Evolutionary conservation across 2,113 vertebrate genomes (phyloP).

Genomic region (Xenus cinereus): DNA sequence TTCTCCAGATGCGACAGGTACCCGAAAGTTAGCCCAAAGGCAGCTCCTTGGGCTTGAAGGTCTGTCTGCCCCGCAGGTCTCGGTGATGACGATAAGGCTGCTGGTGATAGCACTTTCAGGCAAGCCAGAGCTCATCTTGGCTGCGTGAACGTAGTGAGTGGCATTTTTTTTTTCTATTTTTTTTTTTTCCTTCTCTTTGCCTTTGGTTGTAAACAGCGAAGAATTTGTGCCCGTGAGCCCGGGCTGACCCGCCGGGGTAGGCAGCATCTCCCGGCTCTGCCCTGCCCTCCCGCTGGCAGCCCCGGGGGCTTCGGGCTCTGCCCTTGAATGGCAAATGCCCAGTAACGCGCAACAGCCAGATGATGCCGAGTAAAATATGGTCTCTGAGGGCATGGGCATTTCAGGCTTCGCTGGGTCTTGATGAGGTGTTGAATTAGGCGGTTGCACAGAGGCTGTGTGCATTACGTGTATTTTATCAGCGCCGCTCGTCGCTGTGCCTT

Average conservation of each 20-base stretch:
- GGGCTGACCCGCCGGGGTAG: background rate
- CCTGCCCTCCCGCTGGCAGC: rapidly evolving
- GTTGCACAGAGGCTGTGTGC: background rate
- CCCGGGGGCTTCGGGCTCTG: rapidly evolving
- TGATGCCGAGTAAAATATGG: background rate
- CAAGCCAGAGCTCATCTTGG: background rate
- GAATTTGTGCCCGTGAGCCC: background rate
- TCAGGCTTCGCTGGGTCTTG: rapidly evolving
- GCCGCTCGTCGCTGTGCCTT: rapidly evolving
- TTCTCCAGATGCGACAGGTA: background rate
- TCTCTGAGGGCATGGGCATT: background rate
- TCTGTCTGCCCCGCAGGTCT: background rate
- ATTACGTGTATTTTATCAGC: rapidly evolving
- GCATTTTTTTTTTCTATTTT: background rate
- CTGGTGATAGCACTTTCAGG: background rate
- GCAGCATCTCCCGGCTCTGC: background rate
- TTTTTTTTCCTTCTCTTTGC: background rate
- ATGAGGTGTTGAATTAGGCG: background rate
- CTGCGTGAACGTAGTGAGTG: rapidly evolving
- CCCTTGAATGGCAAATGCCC: background rate
- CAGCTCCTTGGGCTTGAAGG: background rate
- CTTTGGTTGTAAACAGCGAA: background rate
- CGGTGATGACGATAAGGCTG: background rate
- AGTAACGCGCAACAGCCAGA: background rate
- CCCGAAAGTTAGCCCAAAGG: background rate